Evolutionary conservation across 1,140 invertebrate genomes (phyloP), one percentile per base, ranked within the genome.

Genomic region (Liolophura sinensis): DNA sequence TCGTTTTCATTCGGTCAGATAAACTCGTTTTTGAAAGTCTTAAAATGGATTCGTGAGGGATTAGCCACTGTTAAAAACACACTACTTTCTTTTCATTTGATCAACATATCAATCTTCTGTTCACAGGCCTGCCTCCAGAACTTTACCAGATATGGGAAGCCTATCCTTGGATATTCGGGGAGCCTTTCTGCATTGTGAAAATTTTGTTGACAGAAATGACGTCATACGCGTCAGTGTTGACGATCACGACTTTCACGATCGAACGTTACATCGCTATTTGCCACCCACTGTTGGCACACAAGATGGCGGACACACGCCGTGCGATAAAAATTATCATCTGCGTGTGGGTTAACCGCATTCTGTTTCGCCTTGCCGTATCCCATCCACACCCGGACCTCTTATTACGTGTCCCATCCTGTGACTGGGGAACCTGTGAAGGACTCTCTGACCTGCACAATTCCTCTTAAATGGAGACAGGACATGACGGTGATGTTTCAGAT

Each of bases 241-340:
- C 92, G 11, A 95, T 95, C 57, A 92, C 92, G 0, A 92, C 93
- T 1, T 97, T 97, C 83, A 96, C 95, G 0, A 89, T 96, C 12
- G 95, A 97, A 81, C 83, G 95, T 60, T 98, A 96, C 81, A 89
- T 97, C 27, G 94, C 93, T n/a, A 96, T 97, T 71, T 96, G 94
- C 82, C 91, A 94, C 80, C 94, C 94, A 0, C 91, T 96, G 69
- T 85, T 92, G 71, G 90, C 92, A 0, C 93, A 95, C 76, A 93
- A 91, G 1, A 92, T 93, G 87, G 92, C 91, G 0, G 91, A 92
- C 12, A 86, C 94, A 47, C 88, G 90, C 59, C 85, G 92, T 31
- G 92, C 92, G 0, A 76, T 92, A n/a, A 87, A 90, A 24, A 92
- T 94, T 58, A 93, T 96, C 56, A 84, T 89, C 4, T 84, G 86